Evolutionary conservation across 2,888 invertebrate genomes (phyloP).

Genomic region (Calameuta pallipes): DNA sequence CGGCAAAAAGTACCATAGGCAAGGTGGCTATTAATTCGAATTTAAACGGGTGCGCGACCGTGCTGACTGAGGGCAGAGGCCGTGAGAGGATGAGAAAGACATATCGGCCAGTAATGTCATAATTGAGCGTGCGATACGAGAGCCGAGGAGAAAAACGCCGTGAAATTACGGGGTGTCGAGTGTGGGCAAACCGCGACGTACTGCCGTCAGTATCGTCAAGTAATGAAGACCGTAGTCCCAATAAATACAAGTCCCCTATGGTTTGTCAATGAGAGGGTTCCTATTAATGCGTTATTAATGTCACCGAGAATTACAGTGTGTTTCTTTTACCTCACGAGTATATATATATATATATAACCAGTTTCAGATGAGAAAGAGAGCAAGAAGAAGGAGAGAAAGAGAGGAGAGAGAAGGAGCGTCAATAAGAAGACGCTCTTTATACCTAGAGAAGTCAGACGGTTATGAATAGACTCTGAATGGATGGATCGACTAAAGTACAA

Average conservation of each 20-base stretch:
- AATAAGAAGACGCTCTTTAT: too few species aligned
- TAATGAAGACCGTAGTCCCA: not conserved
- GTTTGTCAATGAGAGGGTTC: slow-evolving; percentile 18
- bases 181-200: slow-evolving; percentile 10
- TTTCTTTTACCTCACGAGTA: not conserved
- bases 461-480: too few species aligned
- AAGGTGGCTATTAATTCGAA: slow-evolving; percentile 1
- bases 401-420: not conserved
- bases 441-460: too few species aligned
- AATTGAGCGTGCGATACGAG: slow-evolving; percentile 13
- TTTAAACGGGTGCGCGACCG: not conserved
- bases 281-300: slow-evolving; percentile 21
- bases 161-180: slow-evolving; percentile 24
- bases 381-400: not conserved
- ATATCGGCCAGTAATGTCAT: slow-evolving; percentile 21
- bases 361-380: slow-evolving; percentile 3
- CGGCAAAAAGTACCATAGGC: not conserved
- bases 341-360: not conserved
- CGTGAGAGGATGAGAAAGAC: slow-evolving; percentile 8
- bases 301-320: slow-evolving; percentile 18
- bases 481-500: too few species aligned
- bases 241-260: slow-evolving; percentile 3
- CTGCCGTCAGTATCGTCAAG: not conserved
- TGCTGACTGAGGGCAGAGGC: not conserved
- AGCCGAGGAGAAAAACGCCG: slow-evolving; percentile 24